Base-by-base conservation (phyloP, 2,888 invertebrate genomes). In the Platycheirus rosarum region DNA sequence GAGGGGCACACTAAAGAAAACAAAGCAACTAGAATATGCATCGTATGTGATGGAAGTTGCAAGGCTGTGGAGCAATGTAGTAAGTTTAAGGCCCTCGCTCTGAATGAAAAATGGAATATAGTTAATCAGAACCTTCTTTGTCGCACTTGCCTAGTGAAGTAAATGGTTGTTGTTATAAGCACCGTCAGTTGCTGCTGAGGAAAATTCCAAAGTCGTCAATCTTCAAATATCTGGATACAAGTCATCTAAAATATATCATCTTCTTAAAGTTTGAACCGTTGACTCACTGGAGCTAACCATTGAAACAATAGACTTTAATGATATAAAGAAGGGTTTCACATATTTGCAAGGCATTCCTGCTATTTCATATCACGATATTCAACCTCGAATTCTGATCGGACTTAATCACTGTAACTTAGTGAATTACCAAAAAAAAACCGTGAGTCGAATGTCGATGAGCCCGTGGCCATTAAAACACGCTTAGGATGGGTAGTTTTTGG, bases 371-470 rank as follows among this genome's bases (percentile, higher is more conserved):
- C 9, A 57, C 4, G 46, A 66, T 1, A 40, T 60, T 11, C 42
- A 46, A 13, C 78, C 78, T 3, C 18, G 60, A 32, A 51, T 69
- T 29, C 51, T 70, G 16, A 77, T 70, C 8, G 69, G 84, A 44
- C 26, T 78, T 6, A 9, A 35, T 35, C 8, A 35, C 9, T 35
- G 35, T 11, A 35, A 8, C 9, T 8, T 35, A 9, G 35, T 35
- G 2, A 35, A 35, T 35, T 35, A 35, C 9, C 35, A n/a, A n/a
- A 35, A 11, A 35, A 35, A 35, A 35, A 7, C 35, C 35, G 35
- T 35, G 35, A 35, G 11, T 3, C 35, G 2, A 35, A 35, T 35
- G 46, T 46, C n/a, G 46, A 46, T 20, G 46, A 46, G 20, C 46
- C 46, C 2, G 46, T 46, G 3, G 46, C 9, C 1, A 16, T 20